Evolutionary conservation across 2,113 vertebrate species (phyloP), one percentile per base, ranked within the genome.

Genomic region (Muscicapa adusta): DNA sequence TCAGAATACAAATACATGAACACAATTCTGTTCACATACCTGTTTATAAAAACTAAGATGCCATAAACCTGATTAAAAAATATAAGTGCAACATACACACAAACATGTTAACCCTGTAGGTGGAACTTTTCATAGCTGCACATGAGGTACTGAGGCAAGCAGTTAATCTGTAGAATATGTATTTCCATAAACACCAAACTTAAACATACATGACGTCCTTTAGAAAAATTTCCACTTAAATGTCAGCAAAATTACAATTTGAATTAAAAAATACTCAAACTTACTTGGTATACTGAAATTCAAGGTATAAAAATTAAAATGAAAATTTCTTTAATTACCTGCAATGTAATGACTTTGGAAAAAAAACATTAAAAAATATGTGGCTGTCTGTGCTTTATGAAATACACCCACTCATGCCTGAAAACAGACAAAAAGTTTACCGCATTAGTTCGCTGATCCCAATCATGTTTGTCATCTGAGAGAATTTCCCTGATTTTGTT

Each of bases 401-500:
- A 51, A 73, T 13, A 25, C 15, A 72, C 45, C 42, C 67, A 83
- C 51, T 19, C 70, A 72, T 47, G 22, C 12, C 8, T 14, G 11
- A 94, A n/a, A 74, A 9, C 56, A 85, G 47, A 40, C 12, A 19
- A 61, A 53, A 93, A 33, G 87, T 95, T 97, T 97, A 99, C 99
- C 91, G 99, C 99, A 36, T 38, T 98, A 76, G 98, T 97, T 97
- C 99, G 98, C 84, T 99, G 99, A 98, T 99, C 99, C 99, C 99
- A 99, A 95, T 99, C 99, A 12, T 99, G 99, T 96, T 99, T 99
- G 97, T 99, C 99, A 94, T 99, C 99, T 19, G 99, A 99, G 77
- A 99, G 98, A 94, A 99, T 98, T 97, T 99, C 99, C 89, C 99
- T 98, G 97, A 99, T 99, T 98, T 99, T 99, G 96, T 99, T 99